Percentiles rank a stretch among this genome's conserved stretches.
Conservation (phyloP, 2,888 invertebrate genomes). For the Cotesia congregata region DNA sequence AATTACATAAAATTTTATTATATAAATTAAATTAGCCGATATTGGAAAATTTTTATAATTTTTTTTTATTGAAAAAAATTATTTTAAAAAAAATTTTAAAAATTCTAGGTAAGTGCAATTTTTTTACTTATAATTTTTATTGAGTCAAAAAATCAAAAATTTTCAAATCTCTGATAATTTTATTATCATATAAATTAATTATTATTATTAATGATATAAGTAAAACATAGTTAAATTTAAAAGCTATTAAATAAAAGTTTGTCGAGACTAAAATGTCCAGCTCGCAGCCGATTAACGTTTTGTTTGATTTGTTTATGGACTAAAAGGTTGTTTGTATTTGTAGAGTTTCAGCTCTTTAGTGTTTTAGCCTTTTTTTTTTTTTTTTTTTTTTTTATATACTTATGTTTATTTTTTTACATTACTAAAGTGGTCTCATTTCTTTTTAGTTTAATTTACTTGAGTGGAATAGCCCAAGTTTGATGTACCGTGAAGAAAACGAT, state of each 20-base stretch:
- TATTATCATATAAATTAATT: neutral
- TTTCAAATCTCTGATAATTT: no score
- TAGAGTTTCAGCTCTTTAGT: conserved; percentile 38
- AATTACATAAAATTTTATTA: no score
- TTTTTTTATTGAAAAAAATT: no score
- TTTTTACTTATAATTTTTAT: no score
- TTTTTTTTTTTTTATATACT: conserved; percentile 27
- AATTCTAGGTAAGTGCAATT: no score
- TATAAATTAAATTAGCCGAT: no score
- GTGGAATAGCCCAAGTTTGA: conserved; percentile 23
- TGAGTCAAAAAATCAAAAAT: no score
- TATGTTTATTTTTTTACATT: neutral
- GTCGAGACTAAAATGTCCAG: neutral
- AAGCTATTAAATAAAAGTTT: neutral
- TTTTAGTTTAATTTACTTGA: neutral
- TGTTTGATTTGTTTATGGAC: conserved; percentile 1
- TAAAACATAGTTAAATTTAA: neutral
- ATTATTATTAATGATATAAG: neutral
- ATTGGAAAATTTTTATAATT: no score
- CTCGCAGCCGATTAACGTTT: neutral
- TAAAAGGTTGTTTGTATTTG: conserved; percentile 25
- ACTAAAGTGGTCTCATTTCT: neutral
- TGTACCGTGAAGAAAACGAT: conserved; percentile 31
- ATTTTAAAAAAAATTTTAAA: no score
- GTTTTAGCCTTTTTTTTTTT: conserved; percentile 33